A percentile compares a stretch with the other conserved stretches of the same genome.
These are phyloP conservation scores for Amblyornis subalaris DNA, from an alignment of 2,113 vertebrate species.

Conservation along the genomic window DNA sequence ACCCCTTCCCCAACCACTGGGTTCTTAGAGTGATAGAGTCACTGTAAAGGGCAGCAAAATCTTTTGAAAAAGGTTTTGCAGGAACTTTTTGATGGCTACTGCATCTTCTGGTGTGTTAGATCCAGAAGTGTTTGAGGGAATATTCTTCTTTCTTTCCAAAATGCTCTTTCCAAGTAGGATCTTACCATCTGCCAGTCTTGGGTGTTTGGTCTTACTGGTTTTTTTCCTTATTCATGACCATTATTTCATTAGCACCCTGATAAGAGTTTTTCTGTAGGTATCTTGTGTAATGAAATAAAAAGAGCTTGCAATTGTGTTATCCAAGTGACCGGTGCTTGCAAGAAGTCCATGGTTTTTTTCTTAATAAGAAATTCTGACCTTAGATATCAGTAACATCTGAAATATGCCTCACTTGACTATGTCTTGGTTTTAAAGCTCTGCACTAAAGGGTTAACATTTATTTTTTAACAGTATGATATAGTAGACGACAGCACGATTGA, in stretches of 20 bases:
- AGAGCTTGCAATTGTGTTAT: background rate
- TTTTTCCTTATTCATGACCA: background rate
- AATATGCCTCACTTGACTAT: background rate
- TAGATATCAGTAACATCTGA: background rate
- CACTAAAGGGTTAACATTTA: slow-evolving; percentile 19
- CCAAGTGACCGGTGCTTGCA: background rate
- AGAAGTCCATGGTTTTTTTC: background rate
- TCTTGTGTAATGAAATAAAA: background rate
- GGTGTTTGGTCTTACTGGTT: background rate
- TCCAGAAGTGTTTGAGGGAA: background rate
- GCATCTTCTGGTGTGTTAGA: background rate
- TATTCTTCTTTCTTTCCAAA: background rate
- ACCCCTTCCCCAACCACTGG: rapidly evolving
- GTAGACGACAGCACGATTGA: slow-evolving; percentile 75
- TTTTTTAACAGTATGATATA: slow-evolving; percentile 71
- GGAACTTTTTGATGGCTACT: background rate
- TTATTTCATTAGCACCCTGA: background rate
- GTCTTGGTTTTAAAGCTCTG: background rate
- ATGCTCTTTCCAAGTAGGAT: background rate
- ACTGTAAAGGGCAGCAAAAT: background rate
- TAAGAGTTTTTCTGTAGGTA: background rate
- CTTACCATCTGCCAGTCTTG: background rate
- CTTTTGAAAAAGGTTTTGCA: background rate
- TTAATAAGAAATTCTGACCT: background rate
- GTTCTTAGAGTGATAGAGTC: background rate